Percentiles rank a stretch among this genome's conserved stretches.
These are phyloP conservation scores for Chrysemys picta DNA, from an alignment of 2,113 vertebrate species.

Conservation along the genomic window DNA sequence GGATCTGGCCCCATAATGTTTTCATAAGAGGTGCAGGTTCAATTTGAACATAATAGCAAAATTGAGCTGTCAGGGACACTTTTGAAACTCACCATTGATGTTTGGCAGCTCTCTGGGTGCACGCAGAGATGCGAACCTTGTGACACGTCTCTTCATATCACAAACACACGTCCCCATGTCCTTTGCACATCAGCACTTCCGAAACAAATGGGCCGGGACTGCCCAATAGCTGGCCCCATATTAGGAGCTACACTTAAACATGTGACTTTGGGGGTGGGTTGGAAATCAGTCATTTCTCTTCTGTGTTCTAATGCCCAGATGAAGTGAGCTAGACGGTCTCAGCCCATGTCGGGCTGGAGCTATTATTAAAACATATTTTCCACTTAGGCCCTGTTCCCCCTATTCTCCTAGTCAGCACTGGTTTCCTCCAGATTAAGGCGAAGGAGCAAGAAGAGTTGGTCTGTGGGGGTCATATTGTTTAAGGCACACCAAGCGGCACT, in stretches of 20 bases:
- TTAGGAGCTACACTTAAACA: not conserved
- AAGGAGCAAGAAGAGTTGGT: not conserved
- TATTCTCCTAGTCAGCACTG: not conserved
- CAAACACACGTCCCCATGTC: too few relatives aligned
- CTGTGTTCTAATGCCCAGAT: not conserved
- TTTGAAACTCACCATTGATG: not conserved
- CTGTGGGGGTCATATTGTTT: not conserved
- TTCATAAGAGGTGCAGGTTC: not conserved
- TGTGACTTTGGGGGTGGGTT: not conserved
- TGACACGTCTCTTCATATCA: rapidly evolving
- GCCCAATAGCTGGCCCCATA: not conserved
- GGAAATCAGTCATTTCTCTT: not conserved
- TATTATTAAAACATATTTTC: not conserved
- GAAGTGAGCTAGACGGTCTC: not conserved
- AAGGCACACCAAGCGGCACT: not conserved
- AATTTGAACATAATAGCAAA: not conserved
- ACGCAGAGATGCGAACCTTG: not conserved
- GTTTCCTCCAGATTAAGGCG: not conserved
- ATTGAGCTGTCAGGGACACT: not conserved
- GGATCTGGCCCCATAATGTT: not conserved
- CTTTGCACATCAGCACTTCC: not conserved
- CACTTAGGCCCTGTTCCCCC: not conserved
- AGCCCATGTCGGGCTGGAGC: not conserved
- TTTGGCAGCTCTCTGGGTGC: not conserved
- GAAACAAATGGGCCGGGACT: not conserved